A percentile compares a stretch with the other conserved stretches of the same genome.
These are phyloP conservation scores for Pammene fasciana DNA, from an alignment of 2,888 invertebrate species.

Conservation along the genomic window DNA sequence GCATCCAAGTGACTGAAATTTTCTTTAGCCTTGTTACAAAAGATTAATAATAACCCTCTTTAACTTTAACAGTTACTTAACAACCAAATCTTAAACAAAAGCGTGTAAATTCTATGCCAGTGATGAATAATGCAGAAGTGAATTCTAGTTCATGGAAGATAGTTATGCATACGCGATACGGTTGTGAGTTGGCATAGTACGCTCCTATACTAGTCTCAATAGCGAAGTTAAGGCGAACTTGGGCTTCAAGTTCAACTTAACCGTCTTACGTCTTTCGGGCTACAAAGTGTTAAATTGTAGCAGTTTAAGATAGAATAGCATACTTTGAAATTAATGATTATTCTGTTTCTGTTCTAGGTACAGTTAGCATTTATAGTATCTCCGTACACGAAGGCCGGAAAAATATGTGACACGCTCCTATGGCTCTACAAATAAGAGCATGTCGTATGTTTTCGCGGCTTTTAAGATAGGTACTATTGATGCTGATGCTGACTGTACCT, in stretches of 20 bases:
- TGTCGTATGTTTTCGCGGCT: no score
- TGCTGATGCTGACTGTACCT: no score
- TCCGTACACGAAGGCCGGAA: no score
- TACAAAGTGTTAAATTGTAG: conserved; percentile 11
- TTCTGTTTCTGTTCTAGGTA: no score
- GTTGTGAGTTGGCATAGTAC: conserved; percentile 25
- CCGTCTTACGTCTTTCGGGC: not conserved
- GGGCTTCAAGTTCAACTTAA: conserved; percentile 23
- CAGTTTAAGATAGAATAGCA: not conserved
- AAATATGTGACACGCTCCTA: no score
- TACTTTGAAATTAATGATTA: not conserved
- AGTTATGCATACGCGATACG: conserved; percentile 37
- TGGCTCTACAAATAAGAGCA: no score
- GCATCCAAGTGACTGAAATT: not conserved
- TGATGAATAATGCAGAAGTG: conserved; percentile 50
- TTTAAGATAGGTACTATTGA: no score
- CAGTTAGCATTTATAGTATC: no score
- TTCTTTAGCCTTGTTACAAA: not conserved
- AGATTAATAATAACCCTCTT: conserved; percentile 5
- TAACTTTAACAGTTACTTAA: conserved; percentile 17
- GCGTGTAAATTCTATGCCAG: conserved; percentile 31
- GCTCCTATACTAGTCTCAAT: conserved; percentile 35
- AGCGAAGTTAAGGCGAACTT: conserved; percentile 37
- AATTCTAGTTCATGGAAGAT: conserved; percentile 46
- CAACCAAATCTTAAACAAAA: conserved; percentile 34